Conservation (phyloP, 2,888 invertebrate species). For the Pterostichus niger region DNA sequence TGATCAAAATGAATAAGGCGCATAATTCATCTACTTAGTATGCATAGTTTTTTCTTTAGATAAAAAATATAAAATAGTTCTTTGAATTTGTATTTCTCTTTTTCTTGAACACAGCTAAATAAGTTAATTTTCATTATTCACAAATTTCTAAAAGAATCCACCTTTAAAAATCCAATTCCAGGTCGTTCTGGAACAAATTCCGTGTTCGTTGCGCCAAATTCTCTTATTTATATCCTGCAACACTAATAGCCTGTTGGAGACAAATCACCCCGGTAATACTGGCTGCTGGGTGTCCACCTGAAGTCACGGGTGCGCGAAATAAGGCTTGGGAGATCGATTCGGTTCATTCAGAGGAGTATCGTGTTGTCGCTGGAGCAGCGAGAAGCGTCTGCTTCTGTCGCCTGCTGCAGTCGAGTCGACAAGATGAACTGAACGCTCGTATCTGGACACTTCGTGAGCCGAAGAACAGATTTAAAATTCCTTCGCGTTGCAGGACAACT, state of each 20-base stretch:
- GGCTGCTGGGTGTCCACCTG: slow-evolving; percentile 40
- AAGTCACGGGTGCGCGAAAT: slow-evolving; percentile 31
- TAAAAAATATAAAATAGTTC: too few relatives aligned
- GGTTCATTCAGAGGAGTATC: slow-evolving; percentile 4
- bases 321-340: slow-evolving; percentile 26
- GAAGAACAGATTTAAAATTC: slow-evolving; percentile 14
- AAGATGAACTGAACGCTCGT: slow-evolving; percentile 13
- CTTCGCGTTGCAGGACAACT: not conserved
- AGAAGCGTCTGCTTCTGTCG: too few relatives aligned
- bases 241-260: slow-evolving; percentile 35
- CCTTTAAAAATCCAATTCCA: not conserved
- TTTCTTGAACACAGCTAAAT: not conserved
- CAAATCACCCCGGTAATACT: slow-evolving; percentile 29
- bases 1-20: too few relatives aligned
- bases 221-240: slow-evolving; percentile 29
- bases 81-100: too few relatives aligned
- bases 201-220: not conserved
- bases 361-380: too few relatives aligned
- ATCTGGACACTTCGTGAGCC: slow-evolving; percentile 3
- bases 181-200: slow-evolving; percentile 4
- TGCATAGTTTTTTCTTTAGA: too few relatives aligned
- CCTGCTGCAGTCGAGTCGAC: not conserved
- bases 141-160: slow-evolving; percentile 3
- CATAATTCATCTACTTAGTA: too few relatives aligned
- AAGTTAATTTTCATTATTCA: slow-evolving; percentile 48